phyloP scores from a whole-genome alignment of 1,140 invertebrate species.

The Olivierus martensii region DNA sequence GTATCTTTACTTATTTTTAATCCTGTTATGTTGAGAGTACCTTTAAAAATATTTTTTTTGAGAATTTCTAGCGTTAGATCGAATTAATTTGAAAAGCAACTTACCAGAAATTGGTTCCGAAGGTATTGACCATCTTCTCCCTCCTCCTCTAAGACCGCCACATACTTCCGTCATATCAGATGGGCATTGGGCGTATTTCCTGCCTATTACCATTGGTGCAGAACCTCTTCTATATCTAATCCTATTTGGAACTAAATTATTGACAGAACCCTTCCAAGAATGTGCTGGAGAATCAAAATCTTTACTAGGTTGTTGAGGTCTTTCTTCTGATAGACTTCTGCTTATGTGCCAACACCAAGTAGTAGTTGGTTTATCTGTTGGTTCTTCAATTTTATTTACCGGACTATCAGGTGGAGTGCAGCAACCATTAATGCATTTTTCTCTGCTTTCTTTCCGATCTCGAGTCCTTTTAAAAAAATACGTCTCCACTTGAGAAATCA shows the following conservation, averaged over 20 bases:
- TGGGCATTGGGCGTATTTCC: not conserved
- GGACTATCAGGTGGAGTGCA: constrained; percentile 5
- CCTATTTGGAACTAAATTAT: constrained; percentile 1
- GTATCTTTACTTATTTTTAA: too few species aligned
- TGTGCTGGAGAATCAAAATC: constrained; percentile 13
- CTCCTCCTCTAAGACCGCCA: not conserved
- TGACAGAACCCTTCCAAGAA: constrained; percentile 2
- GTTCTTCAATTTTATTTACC: not conserved
- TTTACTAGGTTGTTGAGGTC: constrained; percentile 3
- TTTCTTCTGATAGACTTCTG: constrained; percentile 12
- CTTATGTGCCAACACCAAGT: constrained; percentile 18
- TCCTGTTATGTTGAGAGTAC: too few species aligned
- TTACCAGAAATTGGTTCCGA: constrained; percentile 6
- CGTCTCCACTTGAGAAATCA: constrained; percentile 10
- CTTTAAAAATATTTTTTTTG: too few species aligned
- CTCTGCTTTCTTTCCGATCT: not conserved
- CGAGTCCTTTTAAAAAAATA: constrained; percentile 6
- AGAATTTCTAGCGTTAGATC: too few species aligned
- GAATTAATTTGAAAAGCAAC: too few species aligned
- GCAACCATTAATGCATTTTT: constrained; percentile 2
- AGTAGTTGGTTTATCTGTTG: constrained; percentile 4
- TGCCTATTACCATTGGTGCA: constrained; percentile 8
- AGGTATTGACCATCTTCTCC: constrained; percentile 10
- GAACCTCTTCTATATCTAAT: constrained; percentile 11
- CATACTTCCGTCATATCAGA: not conserved